Conservation (phyloP, 2,797 vertebrate species). For the Gallinago stenura region DNA sequence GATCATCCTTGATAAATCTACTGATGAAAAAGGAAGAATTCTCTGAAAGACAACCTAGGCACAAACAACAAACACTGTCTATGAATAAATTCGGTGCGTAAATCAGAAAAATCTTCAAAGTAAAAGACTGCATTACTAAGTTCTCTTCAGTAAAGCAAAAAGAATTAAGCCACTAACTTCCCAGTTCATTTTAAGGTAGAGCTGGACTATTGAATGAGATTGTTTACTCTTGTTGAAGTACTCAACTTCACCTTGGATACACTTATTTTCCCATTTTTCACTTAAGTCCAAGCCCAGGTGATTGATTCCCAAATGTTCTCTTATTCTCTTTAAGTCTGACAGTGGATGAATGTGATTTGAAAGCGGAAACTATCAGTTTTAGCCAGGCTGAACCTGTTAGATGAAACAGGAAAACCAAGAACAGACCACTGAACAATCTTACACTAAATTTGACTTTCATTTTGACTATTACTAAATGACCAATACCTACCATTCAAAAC, state of each 20-base stretch:
- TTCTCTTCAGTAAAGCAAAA: background rate
- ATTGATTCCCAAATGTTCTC: background rate
- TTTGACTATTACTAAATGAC: background rate
- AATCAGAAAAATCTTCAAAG: background rate
- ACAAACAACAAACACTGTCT: background rate
- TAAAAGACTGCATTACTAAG: background rate
- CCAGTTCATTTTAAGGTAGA: background rate
- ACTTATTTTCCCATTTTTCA: background rate
- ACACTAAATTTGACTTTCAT: background rate
- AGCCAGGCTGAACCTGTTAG: background rate
- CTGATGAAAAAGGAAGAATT: background rate
- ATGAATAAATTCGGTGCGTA: background rate
- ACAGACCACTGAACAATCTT: background rate
- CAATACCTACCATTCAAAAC: background rate
- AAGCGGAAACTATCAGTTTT: background rate
- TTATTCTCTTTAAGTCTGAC: background rate
- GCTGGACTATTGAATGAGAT: background rate
- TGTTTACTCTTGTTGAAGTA: background rate
- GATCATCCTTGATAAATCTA: background rate
- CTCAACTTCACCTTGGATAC: background rate
- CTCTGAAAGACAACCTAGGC: background rate
- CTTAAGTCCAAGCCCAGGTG: background rate
- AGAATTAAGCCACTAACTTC: background rate
- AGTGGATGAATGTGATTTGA: fast-evolving
- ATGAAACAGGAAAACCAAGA: background rate